Percentiles rank a stretch among this genome's conserved stretches.
These are phyloP conservation scores for Nemoura dubitans DNA, from an alignment of 2,888 invertebrate species.

Conservation along the genomic window DNA sequence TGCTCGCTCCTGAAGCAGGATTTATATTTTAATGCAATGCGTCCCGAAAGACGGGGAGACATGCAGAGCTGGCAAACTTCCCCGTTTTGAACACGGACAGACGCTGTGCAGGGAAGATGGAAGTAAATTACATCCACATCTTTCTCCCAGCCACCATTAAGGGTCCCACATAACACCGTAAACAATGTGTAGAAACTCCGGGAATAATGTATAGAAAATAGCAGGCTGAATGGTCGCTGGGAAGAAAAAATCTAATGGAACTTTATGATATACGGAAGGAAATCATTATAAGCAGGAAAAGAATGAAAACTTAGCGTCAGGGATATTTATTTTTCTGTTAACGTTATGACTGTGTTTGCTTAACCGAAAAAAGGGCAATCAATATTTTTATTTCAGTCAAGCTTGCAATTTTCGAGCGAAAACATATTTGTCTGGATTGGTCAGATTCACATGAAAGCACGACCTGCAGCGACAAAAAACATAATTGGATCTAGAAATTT, in stretches of 20 bases:
- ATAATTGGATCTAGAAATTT: not conserved
- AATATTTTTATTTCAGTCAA: not conserved
- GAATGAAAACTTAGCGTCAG: not conserved
- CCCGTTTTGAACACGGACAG: conserved; percentile 24
- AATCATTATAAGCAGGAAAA: conserved; percentile 30
- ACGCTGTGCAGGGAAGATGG: conserved; percentile 19
- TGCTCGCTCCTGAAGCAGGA: conserved; percentile 17
- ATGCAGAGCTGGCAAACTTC: conserved; percentile 26
- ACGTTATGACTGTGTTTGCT: not conserved
- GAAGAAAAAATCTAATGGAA: conserved; percentile 21
- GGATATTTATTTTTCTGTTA: conserved; percentile 7
- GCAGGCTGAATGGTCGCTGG: not conserved
- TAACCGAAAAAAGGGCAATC: not conserved
- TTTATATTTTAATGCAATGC: conserved; percentile 41
- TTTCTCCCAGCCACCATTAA: conserved; percentile 29
- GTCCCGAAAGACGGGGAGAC: conserved; percentile 34
- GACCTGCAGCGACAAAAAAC: not conserved
- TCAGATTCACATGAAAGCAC: not conserved
- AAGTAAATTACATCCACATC: conserved; percentile 31
- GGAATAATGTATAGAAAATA: not conserved
- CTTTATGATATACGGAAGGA: conserved; percentile 29
- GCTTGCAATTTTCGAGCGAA: not conserved
- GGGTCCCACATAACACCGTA: conserved; percentile 20
- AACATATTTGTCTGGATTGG: conserved; percentile 12
- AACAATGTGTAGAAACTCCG: conserved; percentile 27